Conservation (phyloP, 2,113 vertebrate genomes). For the Colinus virginianus region DNA sequence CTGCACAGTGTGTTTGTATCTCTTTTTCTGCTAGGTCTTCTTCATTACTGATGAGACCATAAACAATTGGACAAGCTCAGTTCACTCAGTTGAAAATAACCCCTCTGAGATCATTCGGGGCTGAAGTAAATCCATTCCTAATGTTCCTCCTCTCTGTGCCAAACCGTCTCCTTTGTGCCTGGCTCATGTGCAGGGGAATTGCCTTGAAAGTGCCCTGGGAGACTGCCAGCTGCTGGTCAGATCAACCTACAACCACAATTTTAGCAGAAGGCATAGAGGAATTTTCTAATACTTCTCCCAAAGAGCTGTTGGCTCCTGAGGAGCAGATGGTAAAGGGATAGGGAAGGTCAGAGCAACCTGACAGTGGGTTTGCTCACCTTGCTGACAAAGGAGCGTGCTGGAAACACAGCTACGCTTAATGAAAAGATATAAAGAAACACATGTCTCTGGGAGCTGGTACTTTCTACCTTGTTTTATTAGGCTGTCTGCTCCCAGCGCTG, state of each 20-base stretch:
- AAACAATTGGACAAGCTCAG: not conserved
- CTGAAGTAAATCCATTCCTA: conserved; percentile 2
- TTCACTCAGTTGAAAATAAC: conserved; percentile 20
- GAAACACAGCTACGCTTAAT: not conserved
- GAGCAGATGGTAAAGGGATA: not conserved
- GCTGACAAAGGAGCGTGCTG: not conserved
- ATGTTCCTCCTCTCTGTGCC: not conserved
- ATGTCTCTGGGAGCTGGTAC: not conserved
- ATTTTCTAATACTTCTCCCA: not conserved
- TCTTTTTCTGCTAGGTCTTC: not conserved
- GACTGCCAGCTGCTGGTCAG: rapidly evolving
- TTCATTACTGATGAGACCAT: not conserved
- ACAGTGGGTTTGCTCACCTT: not conserved
- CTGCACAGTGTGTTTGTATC: not conserved
- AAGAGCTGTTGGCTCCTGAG: not conserved
- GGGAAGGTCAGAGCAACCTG: not conserved
- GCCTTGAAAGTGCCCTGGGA: not conserved
- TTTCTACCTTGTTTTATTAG: not conserved
- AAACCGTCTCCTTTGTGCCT: not conserved
- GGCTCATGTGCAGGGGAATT: not conserved
- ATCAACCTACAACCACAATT: not conserved
- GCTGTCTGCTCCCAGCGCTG: not conserved
- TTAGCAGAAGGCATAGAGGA: not conserved
- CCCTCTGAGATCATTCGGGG: not conserved
- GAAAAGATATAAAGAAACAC: not conserved